A percentile compares a stretch with the other conserved stretches of the same genome.
phyloP scores from a whole-genome alignment of 1,140 invertebrate genomes.

The Drosophila novamexicana region DNA sequence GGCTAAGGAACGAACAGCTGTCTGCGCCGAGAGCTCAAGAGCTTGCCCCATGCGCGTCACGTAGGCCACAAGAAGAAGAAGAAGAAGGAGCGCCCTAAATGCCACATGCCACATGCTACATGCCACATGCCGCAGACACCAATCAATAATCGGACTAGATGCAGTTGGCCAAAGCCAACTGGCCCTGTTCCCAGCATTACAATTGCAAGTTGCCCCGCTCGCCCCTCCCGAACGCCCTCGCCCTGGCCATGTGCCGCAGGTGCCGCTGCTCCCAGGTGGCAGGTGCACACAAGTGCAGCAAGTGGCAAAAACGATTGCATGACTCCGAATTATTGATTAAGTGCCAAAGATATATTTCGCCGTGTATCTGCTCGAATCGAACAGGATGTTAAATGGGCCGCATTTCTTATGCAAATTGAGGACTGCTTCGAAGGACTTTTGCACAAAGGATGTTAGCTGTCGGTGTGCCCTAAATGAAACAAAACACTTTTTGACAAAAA shows the following conservation, averaged over 20 bases:
- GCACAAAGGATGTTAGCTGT: neutral
- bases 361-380: neutral
- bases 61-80: conserved; percentile 12
- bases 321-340: conserved; percentile 63
- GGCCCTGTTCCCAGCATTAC: conserved; percentile 28
- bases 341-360: conserved; percentile 8
- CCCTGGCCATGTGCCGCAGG: conserved; percentile 20
- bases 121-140: conserved; percentile 46
- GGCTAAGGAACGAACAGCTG: conserved; percentile 68
- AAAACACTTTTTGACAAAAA: no score
- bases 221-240: neutral
- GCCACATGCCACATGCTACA: conserved; percentile 33
- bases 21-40: conserved; percentile 25
- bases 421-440: neutral
- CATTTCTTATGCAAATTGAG: conserved; percentile 5
- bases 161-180: conserved; percentile 41
- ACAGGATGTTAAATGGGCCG: neutral
- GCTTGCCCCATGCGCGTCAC: conserved; percentile 26
- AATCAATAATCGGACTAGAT: conserved; percentile 72
- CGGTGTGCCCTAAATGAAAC: neutral
- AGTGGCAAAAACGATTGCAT: neutral
- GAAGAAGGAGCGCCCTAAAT: conserved; percentile 35
- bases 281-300: conserved; percentile 26
- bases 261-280: conserved; percentile 23
- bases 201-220: conserved; percentile 38